Base-by-base conservation (phyloP, 2,797 vertebrate genomes). In the Esox masquinongy region DNA sequence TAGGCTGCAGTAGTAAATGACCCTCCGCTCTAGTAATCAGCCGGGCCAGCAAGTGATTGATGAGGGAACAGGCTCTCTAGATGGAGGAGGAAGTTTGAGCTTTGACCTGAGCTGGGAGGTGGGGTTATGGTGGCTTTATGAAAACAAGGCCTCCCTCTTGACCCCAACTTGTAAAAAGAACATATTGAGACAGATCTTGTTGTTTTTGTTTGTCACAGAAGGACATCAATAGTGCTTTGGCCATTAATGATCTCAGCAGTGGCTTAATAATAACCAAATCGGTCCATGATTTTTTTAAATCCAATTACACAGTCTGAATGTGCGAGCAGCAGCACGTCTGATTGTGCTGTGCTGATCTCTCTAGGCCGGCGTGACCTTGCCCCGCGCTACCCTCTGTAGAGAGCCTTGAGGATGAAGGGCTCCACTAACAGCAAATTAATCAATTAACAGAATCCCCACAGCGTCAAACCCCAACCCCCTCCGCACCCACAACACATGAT, bases 391-490 rank as follows among this genome's bases (percentile, higher is more conserved):
- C 22, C 61, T 26, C 63, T 51, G 34, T 73, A 39, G 43, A 72
- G 71, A 47, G 74, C 74, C 43, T 29, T 49, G 49, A 70, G 74
- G 50, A 75, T 22, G 59, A 74, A 68, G 75, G 53, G 78, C 82
- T 79, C 70, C 75, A 76, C 73, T 70, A 75, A 74, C 70, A 70
- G 53, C 50, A 83, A 79, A 84, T 83, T 34, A 78, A 86, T 86
- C 81, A 84, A 77, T 84, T 77, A 82, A 22, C 61, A 75, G 43
- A 77, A 82, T 75, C 78, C 59, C 47, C 36, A 51, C 31, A 19
- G 59, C 14, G 56, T 77, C 70, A 68, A 68, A 50, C 47, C 36
- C 70, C 64, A n/a, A 24, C 15, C 47, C 34, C 36, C 71, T 31
- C 47, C 47, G 12, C 26, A 50, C 29, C 29, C 29, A n/a, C 67